Conservation (phyloP, 2,113 vertebrate genomes). For the Oreochromis spilurus region DNA sequence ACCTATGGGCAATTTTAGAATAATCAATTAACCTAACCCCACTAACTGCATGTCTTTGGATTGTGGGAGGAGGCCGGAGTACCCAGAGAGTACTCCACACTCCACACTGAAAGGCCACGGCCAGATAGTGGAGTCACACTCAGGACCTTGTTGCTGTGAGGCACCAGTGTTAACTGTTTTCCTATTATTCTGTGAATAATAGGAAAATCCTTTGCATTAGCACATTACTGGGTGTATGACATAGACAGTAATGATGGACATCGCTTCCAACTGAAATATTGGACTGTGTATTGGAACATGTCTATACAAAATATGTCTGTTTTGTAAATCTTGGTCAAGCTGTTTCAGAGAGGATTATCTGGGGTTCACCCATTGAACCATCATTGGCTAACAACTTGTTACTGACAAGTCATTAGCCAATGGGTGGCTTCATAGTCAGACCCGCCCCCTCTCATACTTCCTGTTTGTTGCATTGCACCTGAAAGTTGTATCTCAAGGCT, state of each 20-base stretch:
- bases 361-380: not conserved
- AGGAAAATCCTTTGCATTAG: not conserved
- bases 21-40: not conserved
- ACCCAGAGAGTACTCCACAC: not conserved
- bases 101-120: not conserved
- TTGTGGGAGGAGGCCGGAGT: not conserved
- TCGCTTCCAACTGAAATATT: not conserved
- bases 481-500: not conserved
- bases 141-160: not conserved
- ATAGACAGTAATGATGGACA: not conserved
- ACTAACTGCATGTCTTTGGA: not conserved
- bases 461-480: not conserved
- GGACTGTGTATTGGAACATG: not conserved
- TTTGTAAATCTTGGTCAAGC: not conserved
- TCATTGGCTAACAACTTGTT: not conserved
- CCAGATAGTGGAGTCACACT: not conserved
- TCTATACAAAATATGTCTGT: not conserved
- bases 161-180: not conserved
- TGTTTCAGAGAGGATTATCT: not conserved
- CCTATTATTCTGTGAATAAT: not conserved
- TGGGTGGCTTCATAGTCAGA: not conserved
- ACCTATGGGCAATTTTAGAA: not conserved
- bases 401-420: not conserved
- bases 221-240: not conserved
- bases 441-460: not conserved